Evolutionary conservation across 2,797 vertebrate genomes (phyloP).

Genomic region (Pogoniulus pusillus): DNA sequence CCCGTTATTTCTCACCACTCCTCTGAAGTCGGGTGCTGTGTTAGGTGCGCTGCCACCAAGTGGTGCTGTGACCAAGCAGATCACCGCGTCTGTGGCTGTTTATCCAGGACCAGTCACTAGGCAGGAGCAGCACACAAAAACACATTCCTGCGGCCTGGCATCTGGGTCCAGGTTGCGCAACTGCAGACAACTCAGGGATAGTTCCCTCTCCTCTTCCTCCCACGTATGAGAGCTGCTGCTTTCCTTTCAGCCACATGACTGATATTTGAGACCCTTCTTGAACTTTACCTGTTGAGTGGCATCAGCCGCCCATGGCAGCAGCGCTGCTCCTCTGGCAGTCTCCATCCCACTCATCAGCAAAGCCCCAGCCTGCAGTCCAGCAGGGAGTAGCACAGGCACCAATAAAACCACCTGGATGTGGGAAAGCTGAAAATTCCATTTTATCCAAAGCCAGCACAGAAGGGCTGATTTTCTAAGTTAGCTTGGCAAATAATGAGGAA

Average conservation of each 20-base stretch:
- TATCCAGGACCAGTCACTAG: accelerated
- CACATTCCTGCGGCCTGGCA: constrained; percentile 36
- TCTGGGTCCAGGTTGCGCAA: not conserved
- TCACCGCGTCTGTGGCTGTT: accelerated
- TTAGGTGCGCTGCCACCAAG: not conserved
- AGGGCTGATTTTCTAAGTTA: not conserved
- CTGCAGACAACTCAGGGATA: not conserved
- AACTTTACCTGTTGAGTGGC: too few relatives aligned
- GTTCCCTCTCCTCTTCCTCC: not conserved
- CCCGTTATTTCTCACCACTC: not conserved
- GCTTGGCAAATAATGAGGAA: not conserved
- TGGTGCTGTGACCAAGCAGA: not conserved
- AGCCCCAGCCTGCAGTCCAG: not conserved
- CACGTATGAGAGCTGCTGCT: not conserved
- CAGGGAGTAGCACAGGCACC: not conserved
- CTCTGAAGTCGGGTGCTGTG: accelerated
- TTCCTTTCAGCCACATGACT: not conserved
- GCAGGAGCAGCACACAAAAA: not conserved
- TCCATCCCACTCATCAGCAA: not conserved
- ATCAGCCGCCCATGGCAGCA: not conserved
- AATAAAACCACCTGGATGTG: accelerated
- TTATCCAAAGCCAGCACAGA: too few relatives aligned
- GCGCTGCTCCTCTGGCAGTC: not conserved
- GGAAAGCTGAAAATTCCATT: not conserved
- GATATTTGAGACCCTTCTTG: accelerated